phyloP scores from a whole-genome alignment of 2,113 vertebrate genomes.

The Taxidea taxus region DNA sequence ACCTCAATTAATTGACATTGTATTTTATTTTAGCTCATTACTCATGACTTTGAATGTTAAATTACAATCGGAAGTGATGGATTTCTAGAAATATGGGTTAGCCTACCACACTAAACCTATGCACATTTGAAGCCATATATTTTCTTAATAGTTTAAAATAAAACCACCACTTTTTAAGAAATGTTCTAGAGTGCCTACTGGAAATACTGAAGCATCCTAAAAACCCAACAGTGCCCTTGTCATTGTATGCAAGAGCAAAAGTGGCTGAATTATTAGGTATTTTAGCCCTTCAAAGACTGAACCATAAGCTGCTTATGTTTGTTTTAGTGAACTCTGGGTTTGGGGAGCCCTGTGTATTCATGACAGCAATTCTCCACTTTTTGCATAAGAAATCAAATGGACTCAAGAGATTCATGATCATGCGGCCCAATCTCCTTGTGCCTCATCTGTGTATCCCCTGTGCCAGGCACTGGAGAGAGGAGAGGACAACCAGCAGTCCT shows the following conservation, averaged over 20 bases:
- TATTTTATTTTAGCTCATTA: neutral
- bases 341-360: neutral
- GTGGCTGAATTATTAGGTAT: neutral
- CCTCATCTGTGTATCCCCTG: neutral
- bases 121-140: neutral
- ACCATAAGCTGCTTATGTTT: neutral
- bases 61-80: neutral
- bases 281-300: neutral
- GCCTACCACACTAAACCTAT: no score
- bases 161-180: neutral
- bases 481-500: no score
- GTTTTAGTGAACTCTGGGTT: neutral
- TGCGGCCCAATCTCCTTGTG: rapidly evolving
- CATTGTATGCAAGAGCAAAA: neutral
- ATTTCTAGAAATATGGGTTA: neutral
- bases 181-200: neutral
- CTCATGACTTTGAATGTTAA: neutral
- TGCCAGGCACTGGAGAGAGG: neutral
- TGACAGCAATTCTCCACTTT: neutral
- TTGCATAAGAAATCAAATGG: neutral
- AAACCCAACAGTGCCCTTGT: neutral
- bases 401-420: neutral
- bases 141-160: neutral
- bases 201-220: neutral
- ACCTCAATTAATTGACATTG: neutral